Percentiles rank a stretch among this genome's conserved stretches.
Conservation (phyloP, 1,140 invertebrate genomes). For the Drosophila carrolli region DNA sequence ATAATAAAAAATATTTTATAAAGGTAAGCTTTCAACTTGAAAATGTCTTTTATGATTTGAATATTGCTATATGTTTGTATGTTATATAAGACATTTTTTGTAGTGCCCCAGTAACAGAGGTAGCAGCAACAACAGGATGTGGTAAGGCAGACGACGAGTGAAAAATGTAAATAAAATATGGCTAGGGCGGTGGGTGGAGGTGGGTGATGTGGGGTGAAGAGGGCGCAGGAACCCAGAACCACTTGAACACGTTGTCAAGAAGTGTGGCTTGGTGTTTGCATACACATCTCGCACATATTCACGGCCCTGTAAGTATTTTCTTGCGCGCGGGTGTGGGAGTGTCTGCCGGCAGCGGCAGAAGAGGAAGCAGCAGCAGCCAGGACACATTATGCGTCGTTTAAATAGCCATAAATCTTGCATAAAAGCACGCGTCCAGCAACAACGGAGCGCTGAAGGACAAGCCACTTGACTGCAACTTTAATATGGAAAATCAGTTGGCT, state of each 20-base stretch:
- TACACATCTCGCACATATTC: slow-evolving; percentile 15
- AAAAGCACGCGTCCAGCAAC: slow-evolving; percentile 65
- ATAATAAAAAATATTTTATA: too few relatives aligned
- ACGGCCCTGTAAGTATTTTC: slow-evolving; percentile 10
- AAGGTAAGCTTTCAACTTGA: background rate
- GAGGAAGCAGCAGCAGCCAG: slow-evolving; percentile 39
- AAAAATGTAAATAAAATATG: slow-evolving; percentile 83
- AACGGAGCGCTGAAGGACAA: slow-evolving; percentile 17
- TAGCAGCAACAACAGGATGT: slow-evolving; percentile 60
- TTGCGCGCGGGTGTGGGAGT: slow-evolving; percentile 36
- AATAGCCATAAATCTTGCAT: slow-evolving; percentile 82
- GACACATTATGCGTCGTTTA: slow-evolving; percentile 81
- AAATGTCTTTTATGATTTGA: too few relatives aligned
- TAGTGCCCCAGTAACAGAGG: slow-evolving; percentile 33
- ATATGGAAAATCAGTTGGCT: slow-evolving; percentile 77
- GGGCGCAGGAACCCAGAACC: slow-evolving; percentile 48
- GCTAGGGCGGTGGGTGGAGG: slow-evolving; percentile 34
- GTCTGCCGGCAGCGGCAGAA: slow-evolving; percentile 35
- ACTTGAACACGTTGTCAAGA: slow-evolving; percentile 81
- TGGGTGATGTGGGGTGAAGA: slow-evolving; percentile 13
- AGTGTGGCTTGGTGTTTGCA: slow-evolving; percentile 60
- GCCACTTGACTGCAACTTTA: slow-evolving; percentile 72
- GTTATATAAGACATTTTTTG: background rate
- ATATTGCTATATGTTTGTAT: background rate
- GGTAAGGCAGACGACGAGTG: slow-evolving; percentile 73